Evolutionary conservation across 2,888 invertebrate species (phyloP), one percentile per base, ranked within the genome.

Genomic region (Asteroscopus sphinx): DNA sequence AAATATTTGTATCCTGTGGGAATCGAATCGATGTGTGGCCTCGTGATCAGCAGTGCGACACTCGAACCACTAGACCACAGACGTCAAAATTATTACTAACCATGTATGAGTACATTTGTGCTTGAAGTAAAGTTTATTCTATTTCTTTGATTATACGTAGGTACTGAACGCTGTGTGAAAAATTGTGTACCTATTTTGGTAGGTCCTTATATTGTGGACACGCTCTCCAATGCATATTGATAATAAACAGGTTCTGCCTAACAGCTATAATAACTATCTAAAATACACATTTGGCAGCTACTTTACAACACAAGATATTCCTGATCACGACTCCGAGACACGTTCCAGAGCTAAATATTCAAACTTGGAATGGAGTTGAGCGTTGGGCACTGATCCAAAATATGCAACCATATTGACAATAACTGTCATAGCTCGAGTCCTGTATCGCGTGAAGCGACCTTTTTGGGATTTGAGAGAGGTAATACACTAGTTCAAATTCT

Each of bases 311-410:
- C 46, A 48, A 45, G 44, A 62, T 71, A 54, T 72, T 53, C 56
- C 17, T 25, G 16, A 52, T 52, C 65, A 60, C 51, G 58, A 17
- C 49, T 42, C 42, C 37, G 35, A 41, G 62, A 58, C 73, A 73
- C 76, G 76, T 72, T 26, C 40, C 47, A 17, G 7, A 46, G 42
- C 52, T 75, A 72, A 75, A 76, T 68, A 76, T 75, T 60, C 65
- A 55, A 47, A 57, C 37, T 54, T 44, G 48, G 30, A 46, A 42
- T 42, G 35, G 40, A 64, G 51, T 53, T 63, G 36, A 47, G 49
- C 12, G 8, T 56, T 49, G 56, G 68, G 67, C 71, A 58, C 66
- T 26, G 59, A 48, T 68, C 55, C 56, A 72, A 76, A n/a, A 65
- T 72, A 72, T 57, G 65, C 65, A 68, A 53, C 55, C 55, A 60